Conservation (phyloP, 2,888 invertebrate species). For the Scaptomyza parva region DNA sequence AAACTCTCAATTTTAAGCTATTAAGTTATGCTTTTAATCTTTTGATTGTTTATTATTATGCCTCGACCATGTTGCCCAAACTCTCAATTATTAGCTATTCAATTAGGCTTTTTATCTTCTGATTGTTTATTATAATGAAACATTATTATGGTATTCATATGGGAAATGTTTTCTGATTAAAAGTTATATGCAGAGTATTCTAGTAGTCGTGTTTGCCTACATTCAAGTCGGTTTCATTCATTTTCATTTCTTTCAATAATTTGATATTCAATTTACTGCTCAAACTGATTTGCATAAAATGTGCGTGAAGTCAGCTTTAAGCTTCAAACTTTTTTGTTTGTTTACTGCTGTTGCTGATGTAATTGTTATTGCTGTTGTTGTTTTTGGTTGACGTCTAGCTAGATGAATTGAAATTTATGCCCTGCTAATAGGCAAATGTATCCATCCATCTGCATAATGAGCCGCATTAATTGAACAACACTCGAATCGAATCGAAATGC, state of each 20-base stretch:
- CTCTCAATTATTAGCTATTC: slow-evolving; percentile 42
- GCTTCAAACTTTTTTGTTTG: slow-evolving; percentile 42
- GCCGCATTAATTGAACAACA: slow-evolving; percentile 59
- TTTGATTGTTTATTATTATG: too few relatives aligned
- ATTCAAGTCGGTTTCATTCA: slow-evolving; percentile 1
- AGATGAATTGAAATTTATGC: slow-evolving; percentile 72
- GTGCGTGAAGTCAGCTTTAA: slow-evolving; percentile 58
- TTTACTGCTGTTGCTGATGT: slow-evolving; percentile 21
- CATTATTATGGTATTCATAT: too few relatives aligned
- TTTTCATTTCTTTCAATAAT: slow-evolving; percentile 26
- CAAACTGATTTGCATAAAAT: slow-evolving; percentile 67
- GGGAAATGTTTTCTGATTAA: too few relatives aligned
- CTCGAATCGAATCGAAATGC: too few relatives aligned
- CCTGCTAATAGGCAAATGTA: slow-evolving; percentile 63
- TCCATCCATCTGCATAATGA: slow-evolving; percentile 69
- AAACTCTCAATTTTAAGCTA: slow-evolving; percentile 48
- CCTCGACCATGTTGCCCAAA: slow-evolving; percentile 22
- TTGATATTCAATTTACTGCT: slow-evolving; percentile 57
- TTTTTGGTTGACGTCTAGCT: slow-evolving; percentile 45
- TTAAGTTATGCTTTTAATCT: slow-evolving; percentile 28
- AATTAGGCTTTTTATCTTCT: too few relatives aligned
- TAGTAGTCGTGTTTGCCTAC: neutral
- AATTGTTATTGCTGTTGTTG: slow-evolving; percentile 29
- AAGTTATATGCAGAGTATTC: slow-evolving; percentile 9
- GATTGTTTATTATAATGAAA: too few relatives aligned